Percentiles rank a stretch among this genome's conserved stretches.
phyloP scores from a whole-genome alignment of 2,797 vertebrate genomes.

The Arrhamphus sclerolepis region DNA sequence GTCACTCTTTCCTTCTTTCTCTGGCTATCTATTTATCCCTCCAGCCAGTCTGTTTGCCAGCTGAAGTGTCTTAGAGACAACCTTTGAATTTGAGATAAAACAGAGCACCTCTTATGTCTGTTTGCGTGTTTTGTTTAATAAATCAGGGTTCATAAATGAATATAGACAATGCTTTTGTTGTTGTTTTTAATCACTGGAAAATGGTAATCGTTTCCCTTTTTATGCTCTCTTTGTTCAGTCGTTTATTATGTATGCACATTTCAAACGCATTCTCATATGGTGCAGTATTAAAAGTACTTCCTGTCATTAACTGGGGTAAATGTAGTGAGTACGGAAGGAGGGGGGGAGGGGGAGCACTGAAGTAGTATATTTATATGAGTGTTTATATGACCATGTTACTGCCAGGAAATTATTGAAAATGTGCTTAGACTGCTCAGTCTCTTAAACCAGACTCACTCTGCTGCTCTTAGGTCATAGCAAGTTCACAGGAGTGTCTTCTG shows the following conservation, averaged over 20 bases:
- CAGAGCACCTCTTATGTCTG: slow-evolving; percentile 6
- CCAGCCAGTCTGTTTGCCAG: slow-evolving; percentile 32
- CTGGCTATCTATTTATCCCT: slow-evolving; percentile 23
- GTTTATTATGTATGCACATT: background rate
- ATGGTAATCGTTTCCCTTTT: slow-evolving; percentile 9
- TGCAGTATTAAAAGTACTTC: slow-evolving; percentile 37
- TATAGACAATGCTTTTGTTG: background rate
- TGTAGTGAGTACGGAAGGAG: slow-evolving; percentile 51
- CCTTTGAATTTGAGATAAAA: slow-evolving; percentile 19
- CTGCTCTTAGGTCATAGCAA: slow-evolving; percentile 43
- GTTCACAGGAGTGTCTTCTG: slow-evolving; percentile 38
- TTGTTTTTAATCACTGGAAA: background rate
- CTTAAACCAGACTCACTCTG: slow-evolving; percentile 37
- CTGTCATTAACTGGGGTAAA: slow-evolving; percentile 66
- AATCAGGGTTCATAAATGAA: background rate
- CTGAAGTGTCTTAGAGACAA: slow-evolving; percentile 25
- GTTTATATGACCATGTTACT: slow-evolving; percentile 51
- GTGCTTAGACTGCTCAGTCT: slow-evolving; percentile 49
- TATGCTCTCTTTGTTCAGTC: slow-evolving; percentile 4
- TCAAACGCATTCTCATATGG: slow-evolving; percentile 26
- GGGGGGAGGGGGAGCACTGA: slow-evolving; percentile 23
- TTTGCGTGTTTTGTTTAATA: background rate
- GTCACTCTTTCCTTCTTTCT: slow-evolving; percentile 30
- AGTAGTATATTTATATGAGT: slow-evolving; percentile 61
- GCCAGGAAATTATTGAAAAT: slow-evolving; percentile 58